Conservation (phyloP, 2,113 vertebrate species). For the Shinisaurus crocodilurus region DNA sequence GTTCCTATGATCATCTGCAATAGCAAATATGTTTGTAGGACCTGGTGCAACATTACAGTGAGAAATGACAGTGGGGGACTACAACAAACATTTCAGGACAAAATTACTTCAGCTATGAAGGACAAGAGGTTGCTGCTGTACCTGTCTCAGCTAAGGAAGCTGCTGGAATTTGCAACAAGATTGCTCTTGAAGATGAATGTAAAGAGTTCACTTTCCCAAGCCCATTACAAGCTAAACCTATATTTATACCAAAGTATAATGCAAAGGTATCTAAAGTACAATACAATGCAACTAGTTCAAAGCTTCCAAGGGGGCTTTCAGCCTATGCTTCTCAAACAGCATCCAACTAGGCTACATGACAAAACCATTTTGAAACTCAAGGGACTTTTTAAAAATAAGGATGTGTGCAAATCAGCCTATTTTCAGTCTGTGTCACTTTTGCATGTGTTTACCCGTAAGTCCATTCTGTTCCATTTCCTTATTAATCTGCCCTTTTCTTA, state of each 20-base stretch:
- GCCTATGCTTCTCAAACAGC: neutral
- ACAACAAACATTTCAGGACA: neutral
- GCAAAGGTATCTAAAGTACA: neutral
- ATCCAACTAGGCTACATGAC: neutral
- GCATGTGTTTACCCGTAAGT: neutral
- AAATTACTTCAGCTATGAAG: neutral
- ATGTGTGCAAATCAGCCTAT: no score
- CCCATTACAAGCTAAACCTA: neutral
- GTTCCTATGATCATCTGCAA: neutral
- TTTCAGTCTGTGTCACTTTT: neutral
- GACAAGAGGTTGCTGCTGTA: neutral
- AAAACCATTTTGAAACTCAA: neutral
- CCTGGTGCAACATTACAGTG: neutral
- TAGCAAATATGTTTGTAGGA: neutral
- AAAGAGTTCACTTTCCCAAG: neutral
- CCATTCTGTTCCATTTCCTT: neutral
- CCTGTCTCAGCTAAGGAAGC: neutral
- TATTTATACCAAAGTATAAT: no score
- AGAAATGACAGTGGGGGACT: neutral
- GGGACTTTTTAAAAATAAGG: neutral
- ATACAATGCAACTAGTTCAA: accelerated
- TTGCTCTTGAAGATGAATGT: neutral
- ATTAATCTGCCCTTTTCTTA: neutral
- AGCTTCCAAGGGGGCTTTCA: neutral
- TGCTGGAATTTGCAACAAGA: neutral